Base-by-base conservation (phyloP, 1,140 invertebrate genomes). In the Archegozetes longisetosus region DNA sequence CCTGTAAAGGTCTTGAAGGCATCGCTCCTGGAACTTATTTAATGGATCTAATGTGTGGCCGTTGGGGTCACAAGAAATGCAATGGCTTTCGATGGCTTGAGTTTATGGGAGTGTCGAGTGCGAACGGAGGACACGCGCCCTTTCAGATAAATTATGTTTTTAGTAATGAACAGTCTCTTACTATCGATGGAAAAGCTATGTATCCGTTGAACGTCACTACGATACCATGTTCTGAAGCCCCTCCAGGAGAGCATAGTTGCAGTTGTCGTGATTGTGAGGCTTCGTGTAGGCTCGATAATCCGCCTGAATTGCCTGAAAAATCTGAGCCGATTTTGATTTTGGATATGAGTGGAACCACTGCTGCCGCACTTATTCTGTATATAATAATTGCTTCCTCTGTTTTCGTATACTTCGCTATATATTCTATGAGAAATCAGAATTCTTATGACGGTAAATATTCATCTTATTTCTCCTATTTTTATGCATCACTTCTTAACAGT, bases 241-340 rank as follows among this genome's bases (percentile, higher is more conserved):
- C 52, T 25, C 50, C 28, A 54, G 57, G 64, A 61, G 20, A 32
- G 54, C 50, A 49, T 25, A 40, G 84, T 0, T 96, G 91, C 70
- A 86, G 84, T 64, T 96, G 91, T 67, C 77, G 87, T 51, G 92
- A 96, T 73, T 96, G 92, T 69, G 76, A 80, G 67, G 73, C 70
- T 49, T 83, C 84, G 62, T 95, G 90, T 71, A 58, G 58, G 26
- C 50, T 23, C n/a, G 51, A 53, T 17, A 56, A 50, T 28, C 80
- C 84, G 13, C 76, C 81, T 4, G 80, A 83, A 2, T 69, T 76
- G 17, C 82, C 84, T 1, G 75, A 80, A 12, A 61, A 75, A 23
- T 76, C 80, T 14, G 67, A 73, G 47, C 81, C 82, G n/a, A 88
- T 86, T 67, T 75, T 67, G 53, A 79, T 93, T 61, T 67, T 77